Evolutionary conservation across 2,113 vertebrate genomes (phyloP), one percentile per base, ranked within the genome.

Genomic region (Phyllostomus hastatus): DNA sequence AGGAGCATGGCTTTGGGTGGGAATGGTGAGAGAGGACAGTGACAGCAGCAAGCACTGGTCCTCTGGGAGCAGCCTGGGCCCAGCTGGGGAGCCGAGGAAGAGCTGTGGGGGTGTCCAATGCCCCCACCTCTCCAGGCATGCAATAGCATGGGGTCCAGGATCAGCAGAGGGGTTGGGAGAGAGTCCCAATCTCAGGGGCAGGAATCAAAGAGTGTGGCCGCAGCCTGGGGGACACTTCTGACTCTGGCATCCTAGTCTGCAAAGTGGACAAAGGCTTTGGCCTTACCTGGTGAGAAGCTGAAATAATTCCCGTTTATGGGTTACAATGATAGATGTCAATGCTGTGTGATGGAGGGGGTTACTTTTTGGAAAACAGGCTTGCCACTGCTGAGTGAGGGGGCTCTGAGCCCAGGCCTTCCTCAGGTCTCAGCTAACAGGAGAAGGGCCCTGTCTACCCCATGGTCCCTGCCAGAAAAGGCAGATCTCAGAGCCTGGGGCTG

Each of bases 51-150:
- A 6, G n/a, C 38, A 33, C 17, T 35, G 35, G 46, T 16, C 79
- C 73, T 41, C 5, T 38, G 50, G 81, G 17, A 43, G 15, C 10
- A 4, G 1, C 10, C 20, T 24, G 28, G 38, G 20, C 24, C 16
- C 20, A 52, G 14, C 12, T 31, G 20, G 54, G 6, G 4, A 5
- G 7, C 3, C 4, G 16, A 35, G 10, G 61, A 64, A 67, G 26
- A 17, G 4, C 2, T 16, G 4, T 3, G 15, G 69, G 7, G 11
- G 17, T 16, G 6, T 31, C 9, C 17, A 1, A 12, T 7, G 28
- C 31, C 41, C 35, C 0, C 16, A 9, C 20, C 38, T 35, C 35
- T 73, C 3, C 35, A 72, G 84, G 19, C 3, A 35, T 12, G 14
- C 0, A 43, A 4, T 72, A 50, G 33, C 28, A 6, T 33, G 16